Percentiles rank a stretch among this genome's conserved stretches.
Evolutionary conservation across 2,888 invertebrate genomes (phyloP).

Genomic region (Diaprepes abbreviatus): DNA sequence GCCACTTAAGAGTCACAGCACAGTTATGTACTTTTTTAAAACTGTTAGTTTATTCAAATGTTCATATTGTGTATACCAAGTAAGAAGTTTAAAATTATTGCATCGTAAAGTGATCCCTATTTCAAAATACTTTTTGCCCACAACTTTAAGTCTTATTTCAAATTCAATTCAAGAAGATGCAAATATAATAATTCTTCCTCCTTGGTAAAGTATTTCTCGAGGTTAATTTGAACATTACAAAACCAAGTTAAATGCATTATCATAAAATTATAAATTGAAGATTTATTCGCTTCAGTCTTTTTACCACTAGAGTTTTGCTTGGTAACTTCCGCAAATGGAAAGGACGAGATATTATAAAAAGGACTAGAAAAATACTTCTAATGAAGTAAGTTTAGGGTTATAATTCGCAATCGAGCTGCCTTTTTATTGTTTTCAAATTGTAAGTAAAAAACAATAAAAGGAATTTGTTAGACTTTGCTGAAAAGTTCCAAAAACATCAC

Average conservation of each 20-base stretch:
- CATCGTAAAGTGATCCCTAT: conserved; percentile 23
- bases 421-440: conserved; percentile 27
- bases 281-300: conserved; percentile 57
- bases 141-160: conserved; percentile 18
- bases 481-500: conserved; percentile 31
- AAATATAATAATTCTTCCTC: conserved; percentile 16
- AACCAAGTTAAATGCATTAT: conserved; percentile 45
- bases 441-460: conserved; percentile 26
- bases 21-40: conserved; percentile 69
- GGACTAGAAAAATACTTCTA: conserved; percentile 38
- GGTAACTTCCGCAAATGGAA: conserved; percentile 49
- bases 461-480: conserved; percentile 4
- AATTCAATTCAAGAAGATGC: conserved; percentile 35
- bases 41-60: conserved; percentile 52
- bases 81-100: conserved; percentile 25
- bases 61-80: conserved; percentile 32
- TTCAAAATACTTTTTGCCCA: conserved; percentile 17
- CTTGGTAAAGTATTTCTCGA: conserved; percentile 13
- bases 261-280: conserved; percentile 39
- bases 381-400: conserved; percentile 6
- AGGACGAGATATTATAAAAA: conserved; percentile 21
- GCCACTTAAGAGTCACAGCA: conserved; percentile 73
- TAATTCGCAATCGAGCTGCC: conserved; percentile 34
- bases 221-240: conserved; percentile 36
- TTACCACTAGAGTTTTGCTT: conserved; percentile 55